phyloP scores from a whole-genome alignment of 2,113 vertebrate species.

The Prolemur simus region DNA sequence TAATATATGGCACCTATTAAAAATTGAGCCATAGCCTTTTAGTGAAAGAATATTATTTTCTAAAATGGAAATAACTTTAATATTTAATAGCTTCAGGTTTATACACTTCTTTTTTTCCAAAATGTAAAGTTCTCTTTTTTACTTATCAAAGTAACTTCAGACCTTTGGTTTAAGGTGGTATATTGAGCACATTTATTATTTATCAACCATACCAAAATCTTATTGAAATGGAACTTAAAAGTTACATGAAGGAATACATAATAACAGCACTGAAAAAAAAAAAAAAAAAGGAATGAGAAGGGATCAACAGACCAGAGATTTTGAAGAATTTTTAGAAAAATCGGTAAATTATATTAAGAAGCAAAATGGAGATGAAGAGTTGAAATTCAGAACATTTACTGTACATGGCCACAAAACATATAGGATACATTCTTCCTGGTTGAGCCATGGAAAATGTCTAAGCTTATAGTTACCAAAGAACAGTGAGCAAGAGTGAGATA shows the following conservation, averaged over 20 bases:
- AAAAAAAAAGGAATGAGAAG: no score
- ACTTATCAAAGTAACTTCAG: not conserved
- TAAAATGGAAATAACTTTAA: conserved; percentile 4
- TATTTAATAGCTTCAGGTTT: not conserved
- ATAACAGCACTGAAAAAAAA: not conserved
- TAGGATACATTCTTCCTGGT: not conserved
- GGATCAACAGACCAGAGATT: not conserved
- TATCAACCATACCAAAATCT: not conserved
- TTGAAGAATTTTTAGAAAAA: not conserved
- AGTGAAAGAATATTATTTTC: not conserved
- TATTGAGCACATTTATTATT: not conserved
- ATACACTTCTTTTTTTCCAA: not conserved
- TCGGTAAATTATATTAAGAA: not conserved
- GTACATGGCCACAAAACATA: not conserved
- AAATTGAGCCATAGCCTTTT: not conserved
- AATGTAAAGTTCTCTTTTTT: not conserved
- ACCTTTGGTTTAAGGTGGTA: not conserved
- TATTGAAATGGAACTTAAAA: conserved; percentile 19
- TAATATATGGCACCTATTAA: not conserved
- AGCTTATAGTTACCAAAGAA: not conserved
- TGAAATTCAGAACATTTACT: not conserved
- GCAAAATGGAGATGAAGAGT: not conserved
- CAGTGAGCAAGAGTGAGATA: not conserved
- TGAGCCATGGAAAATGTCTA: not conserved
- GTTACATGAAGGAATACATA: not conserved